These are phyloP conservation scores for Bombylius major DNA, from an alignment of 2,888 invertebrate genomes.

Conservation along the genomic window DNA sequence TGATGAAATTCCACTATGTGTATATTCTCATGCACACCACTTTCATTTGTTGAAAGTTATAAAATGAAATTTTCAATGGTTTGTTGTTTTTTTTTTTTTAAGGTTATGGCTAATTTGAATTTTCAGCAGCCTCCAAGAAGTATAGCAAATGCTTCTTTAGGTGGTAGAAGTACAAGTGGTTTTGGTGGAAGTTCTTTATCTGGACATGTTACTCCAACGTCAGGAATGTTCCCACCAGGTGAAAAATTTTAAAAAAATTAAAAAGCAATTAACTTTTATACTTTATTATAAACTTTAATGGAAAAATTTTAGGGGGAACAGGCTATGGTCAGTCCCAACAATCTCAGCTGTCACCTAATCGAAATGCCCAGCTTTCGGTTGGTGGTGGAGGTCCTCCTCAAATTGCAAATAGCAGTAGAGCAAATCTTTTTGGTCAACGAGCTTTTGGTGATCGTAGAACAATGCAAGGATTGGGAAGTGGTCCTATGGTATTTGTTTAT, in stretches of 20 bases:
- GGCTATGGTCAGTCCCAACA: slow-evolving; percentile 41
- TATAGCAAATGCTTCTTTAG: slow-evolving; percentile 66
- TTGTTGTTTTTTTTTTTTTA: slow-evolving; percentile 24
- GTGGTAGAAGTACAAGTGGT: slow-evolving; percentile 48
- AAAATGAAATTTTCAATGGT: no score
- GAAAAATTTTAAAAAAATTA: slow-evolving; percentile 10
- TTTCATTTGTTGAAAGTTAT: no score
- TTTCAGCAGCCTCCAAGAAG: slow-evolving; percentile 80
- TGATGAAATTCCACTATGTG: no score
- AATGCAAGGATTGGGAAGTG: slow-evolving; percentile 38
- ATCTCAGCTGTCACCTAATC: slow-evolving; percentile 45
- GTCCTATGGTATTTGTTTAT: slow-evolving; percentile 29
- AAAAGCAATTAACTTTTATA: not conserved
- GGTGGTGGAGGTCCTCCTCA: slow-evolving; percentile 44
- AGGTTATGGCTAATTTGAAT: slow-evolving; percentile 90
- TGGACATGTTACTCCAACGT: slow-evolving; percentile 64
- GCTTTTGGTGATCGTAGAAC: slow-evolving; percentile 66
- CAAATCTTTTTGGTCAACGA: slow-evolving; percentile 65
- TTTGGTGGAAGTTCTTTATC: slow-evolving; percentile 54
- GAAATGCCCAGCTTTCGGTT: slow-evolving; percentile 40
- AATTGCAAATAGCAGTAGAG: slow-evolving; percentile 42
- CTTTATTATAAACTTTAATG: no score
- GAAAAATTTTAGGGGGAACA: slow-evolving; percentile 27
- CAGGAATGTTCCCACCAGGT: slow-evolving; percentile 47
- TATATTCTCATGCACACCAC: no score